Evolutionary conservation across 2,113 vertebrate species (phyloP), one percentile per base, ranked within the genome.

Genomic region (Porphyrio hochstetteri): DNA sequence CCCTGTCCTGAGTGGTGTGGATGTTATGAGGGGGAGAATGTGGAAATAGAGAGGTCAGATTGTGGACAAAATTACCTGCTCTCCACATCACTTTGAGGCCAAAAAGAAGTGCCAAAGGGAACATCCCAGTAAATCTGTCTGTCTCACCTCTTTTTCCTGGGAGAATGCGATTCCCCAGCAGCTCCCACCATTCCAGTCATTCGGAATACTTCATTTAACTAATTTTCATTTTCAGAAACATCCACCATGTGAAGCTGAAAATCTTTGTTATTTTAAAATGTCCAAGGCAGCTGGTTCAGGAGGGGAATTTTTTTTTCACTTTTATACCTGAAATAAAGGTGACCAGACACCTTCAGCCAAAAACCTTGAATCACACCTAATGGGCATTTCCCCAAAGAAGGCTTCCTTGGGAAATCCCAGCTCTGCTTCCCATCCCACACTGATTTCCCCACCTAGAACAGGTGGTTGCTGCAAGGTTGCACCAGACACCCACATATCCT

Each of bases 11-110:
- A 19, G 16, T 28, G 25, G 33, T 35, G 28, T 29, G 40, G 21
- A 27, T 42, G 25, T 15, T 29, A 8, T 14, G 23, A 16, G 21
- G 21, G 16, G 27, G 15, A 70, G 6, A 0, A 1, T 14, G 19
- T 53, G 33, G 36, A 36, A 55, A 29, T 18, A 23, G 16, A 44
- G 28, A 53, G 35, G 17, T 46, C 64, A 60, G 53, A 55, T 8
- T 31, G 2, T 9, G 44, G 65, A 46, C 40, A 44, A 35, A 70
- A 6, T 9, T 1, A 50, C 28, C 57, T 59, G 16, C 36, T 59
- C 19, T 59, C 28, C 27, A 18, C 33, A n/a, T 31, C 56, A 76
- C 11, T 21, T 50, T 70, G 36, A 57, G 31, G n/a, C 9, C 38
- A 40, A 76, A 35, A 55, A 48, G 40, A 56, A 19, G 4, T 24